Evolutionary conservation across 2,113 vertebrate genomes (phyloP), one percentile per base, ranked within the genome.

Genomic region (Cettia cetti): DNA sequence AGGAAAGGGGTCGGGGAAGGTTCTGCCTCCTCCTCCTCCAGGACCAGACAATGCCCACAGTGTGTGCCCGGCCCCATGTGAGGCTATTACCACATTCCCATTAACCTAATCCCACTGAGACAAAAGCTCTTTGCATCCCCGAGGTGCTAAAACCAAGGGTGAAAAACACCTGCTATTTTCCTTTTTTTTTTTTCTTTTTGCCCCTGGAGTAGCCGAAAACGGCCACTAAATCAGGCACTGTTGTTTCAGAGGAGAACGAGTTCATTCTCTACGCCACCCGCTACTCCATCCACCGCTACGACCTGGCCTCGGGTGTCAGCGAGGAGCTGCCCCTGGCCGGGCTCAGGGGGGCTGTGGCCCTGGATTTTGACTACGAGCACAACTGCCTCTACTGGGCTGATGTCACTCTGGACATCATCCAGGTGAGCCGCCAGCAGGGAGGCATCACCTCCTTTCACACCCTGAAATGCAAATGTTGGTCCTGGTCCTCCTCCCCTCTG

Each of bases 371-470:
- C 98, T 99, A 99, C 5, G 98, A 99, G 35, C 98, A 45, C 94
- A 99, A 99, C 98, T 99, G 99, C 78, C 83, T 99, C 22, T 99
- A 99, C 95, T 99, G 99, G 99, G 99, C 99, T 0, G 99, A 99
- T 66, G 98, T 99, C 96, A 99, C 99, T 0, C 97, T 99, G 57
- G 99, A 99, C 93, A 97, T 98, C 44, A 99, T 99, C 66, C 98
- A 99, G 98, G 98, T 99, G 93, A 95, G 95, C 50, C 0, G 3
- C 15, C 4, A 45, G 44, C 5, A 0, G 39, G 30, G 90, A 4
- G 54, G 19, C 44, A 11, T 45, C 7, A 0, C 42, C 30, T 20
- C 75, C 82, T 31, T 6, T 22, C 65, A 7, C 65, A 9, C 64
- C 84, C 56, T 3, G 27, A 45, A 77, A 40, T 35, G n/a, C 21